Conservation (phyloP, 2,888 invertebrate genomes). For the Hesperia comma region DNA sequence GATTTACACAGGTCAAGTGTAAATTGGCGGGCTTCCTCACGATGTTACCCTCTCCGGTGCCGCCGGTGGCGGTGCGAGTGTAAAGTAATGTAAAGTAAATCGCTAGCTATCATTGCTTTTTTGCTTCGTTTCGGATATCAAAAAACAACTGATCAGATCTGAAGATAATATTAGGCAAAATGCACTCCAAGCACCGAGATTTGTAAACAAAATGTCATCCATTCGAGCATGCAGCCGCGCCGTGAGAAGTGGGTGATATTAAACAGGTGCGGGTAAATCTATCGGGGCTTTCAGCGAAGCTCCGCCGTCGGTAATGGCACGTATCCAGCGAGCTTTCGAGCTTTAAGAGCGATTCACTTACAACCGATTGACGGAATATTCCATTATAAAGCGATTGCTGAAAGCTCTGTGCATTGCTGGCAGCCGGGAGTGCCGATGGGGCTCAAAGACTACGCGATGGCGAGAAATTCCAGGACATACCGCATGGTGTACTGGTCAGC, state of each 20-base stretch:
- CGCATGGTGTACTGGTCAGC: too few species aligned
- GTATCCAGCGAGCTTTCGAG: conserved; percentile 8
- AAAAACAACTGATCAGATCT: too few species aligned
- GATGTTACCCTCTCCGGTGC: too few species aligned
- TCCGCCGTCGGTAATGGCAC: neutral
- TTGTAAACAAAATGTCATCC: neutral
- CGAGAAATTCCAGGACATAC: neutral
- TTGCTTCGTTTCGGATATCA: too few species aligned
- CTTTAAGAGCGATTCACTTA: conserved; percentile 17
- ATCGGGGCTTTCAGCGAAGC: conserved; percentile 3
- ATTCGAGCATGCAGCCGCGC: neutral
- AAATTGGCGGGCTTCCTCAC: too few species aligned
- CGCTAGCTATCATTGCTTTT: too few species aligned
- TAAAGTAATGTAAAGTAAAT: too few species aligned
- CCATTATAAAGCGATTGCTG: conserved; percentile 22
- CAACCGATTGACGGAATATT: conserved; percentile 20
- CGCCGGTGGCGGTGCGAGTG: too few species aligned
- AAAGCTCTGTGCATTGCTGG: conserved; percentile 9
- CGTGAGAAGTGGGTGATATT: neutral
- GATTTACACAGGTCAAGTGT: too few species aligned
- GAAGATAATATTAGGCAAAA: too few species aligned
- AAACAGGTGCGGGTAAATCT: neutral
- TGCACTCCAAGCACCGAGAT: neutral
- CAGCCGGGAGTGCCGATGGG: neutral
- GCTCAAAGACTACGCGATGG: neutral